Percentiles rank a stretch among this genome's conserved stretches.
Evolutionary conservation across 2,113 vertebrate genomes (phyloP).

Genomic region (Psittacula cyanocephala): DNA sequence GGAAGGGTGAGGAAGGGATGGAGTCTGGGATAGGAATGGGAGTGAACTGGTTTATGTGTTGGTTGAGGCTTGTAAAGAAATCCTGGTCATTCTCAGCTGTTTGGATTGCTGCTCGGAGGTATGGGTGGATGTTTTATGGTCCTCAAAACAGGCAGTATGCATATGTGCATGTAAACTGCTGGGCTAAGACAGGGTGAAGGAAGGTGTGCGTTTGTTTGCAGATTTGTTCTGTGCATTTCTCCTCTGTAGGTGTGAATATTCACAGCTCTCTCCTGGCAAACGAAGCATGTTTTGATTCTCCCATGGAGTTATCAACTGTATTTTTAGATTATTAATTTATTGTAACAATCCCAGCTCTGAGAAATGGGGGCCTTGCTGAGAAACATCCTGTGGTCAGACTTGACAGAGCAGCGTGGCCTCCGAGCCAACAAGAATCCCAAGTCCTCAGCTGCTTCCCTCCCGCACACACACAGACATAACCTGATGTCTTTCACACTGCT

Average conservation of each 20-base stretch:
- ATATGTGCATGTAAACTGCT: not conserved
- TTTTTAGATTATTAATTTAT: not conserved
- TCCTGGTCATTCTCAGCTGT: not conserved
- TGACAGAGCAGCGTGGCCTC: not conserved
- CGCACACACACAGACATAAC: accelerated
- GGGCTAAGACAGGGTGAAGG: not conserved
- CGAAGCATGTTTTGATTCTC: not conserved
- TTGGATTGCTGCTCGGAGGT: not conserved
- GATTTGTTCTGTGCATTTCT: not conserved
- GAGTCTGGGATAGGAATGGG: not conserved
- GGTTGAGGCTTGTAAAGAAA: not conserved
- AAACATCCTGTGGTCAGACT: not conserved
- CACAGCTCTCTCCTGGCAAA: not conserved
- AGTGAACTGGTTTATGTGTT: not conserved
- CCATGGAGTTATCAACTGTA: not conserved
- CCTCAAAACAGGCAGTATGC: not conserved
- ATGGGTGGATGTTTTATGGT: not conserved
- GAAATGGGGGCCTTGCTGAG: not conserved
- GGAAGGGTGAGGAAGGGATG: not conserved
- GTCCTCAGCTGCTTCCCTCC: not conserved
- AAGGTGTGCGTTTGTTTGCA: not conserved
- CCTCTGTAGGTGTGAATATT: not conserved
- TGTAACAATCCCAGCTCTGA: not conserved
- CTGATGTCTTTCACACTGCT: not conserved
- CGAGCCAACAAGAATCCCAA: not conserved